Base-by-base conservation (phyloP, 2,113 vertebrate species). In the Crocuta crocuta region DNA sequence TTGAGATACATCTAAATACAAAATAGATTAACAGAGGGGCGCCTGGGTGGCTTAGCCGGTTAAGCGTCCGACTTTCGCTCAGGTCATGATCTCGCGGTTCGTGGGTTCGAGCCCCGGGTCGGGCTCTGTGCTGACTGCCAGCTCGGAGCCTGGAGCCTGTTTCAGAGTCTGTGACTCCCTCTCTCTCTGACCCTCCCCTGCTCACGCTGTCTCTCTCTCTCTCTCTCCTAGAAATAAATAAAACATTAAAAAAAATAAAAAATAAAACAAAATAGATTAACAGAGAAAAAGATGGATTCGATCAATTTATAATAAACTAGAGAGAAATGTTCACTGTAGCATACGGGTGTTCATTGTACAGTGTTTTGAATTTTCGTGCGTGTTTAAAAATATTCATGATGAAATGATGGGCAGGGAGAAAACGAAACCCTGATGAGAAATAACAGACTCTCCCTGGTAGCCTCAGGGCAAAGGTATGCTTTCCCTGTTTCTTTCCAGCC, bases 1-100 rank as follows among this genome's bases (percentile, higher is more conserved):
- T 58, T 81, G 71, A 96, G 95, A 96, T 65, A 12, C 33, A n/a
- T 90, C 74, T 86, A 55, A 66, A 92, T 55, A 66, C 55, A 73
- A 33, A 5, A 66, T 23, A 24, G 43, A 84, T 66, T 78, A 90
- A 85, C 2, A 6, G 3, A 43, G 28, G 39, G 39, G 39, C 39
- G 39, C 39, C 3, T 39, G 39, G 39, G 39, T 39, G 39, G 4
- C 39, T 39, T 39, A 39, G 39, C 3, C 39, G 4, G 39, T 39
- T 39, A 39, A 39, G 39, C 39, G 39, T 39, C 39, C 39, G 39
- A 39, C 39, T 39, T 39, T 39, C 4, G 39, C 39, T 39, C 3
- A 3, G 39, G 39, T 39, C 39, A 39, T 39, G 39, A 39, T 39
- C 39, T 39, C 39, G 39, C 39, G 39, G 39, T 39, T 39, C 39